phyloP scores from a whole-genome alignment of 2,797 vertebrate species.

The Morelia viridis region DNA sequence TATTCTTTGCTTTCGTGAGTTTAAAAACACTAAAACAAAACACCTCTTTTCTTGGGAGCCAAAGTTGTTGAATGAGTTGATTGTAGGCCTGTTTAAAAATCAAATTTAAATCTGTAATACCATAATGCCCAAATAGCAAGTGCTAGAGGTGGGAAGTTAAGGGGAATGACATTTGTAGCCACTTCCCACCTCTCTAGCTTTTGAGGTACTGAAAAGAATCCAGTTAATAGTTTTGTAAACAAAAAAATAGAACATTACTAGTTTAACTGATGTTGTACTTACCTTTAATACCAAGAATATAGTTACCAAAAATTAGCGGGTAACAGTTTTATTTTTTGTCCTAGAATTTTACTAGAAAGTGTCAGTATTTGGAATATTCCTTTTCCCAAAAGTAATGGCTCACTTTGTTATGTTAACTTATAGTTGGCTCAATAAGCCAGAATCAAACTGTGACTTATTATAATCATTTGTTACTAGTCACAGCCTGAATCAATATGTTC shows the following conservation, averaged over 20 bases:
- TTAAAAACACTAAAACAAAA: not conserved
- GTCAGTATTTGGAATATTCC: not conserved
- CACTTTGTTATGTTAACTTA: not conserved
- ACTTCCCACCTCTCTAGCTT: not conserved
- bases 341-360: not conserved
- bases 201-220: fast-evolving
- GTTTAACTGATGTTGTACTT: not conserved
- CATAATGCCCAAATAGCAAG: slow-evolving; percentile 47
- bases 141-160: slow-evolving; percentile 46
- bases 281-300: not conserved
- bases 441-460: not conserved
- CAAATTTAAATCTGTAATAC: slow-evolving; percentile 27
- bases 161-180: slow-evolving; percentile 37
- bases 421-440: not conserved
- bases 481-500: not conserved
- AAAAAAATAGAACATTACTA: slow-evolving; percentile 11
- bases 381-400: not conserved
- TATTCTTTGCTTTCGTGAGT: slow-evolving; percentile 9
- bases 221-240: slow-evolving; percentile 10
- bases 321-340: slow-evolving; percentile 1
- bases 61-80: slow-evolving; percentile 16
- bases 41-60: slow-evolving; percentile 43
- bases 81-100: slow-evolving; percentile 41
- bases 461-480: not conserved
- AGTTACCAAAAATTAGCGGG: slow-evolving; percentile 1